Evolutionary conservation across 2,113 vertebrate genomes (phyloP), one percentile per base, ranked within the genome.

Genomic region (Pomatostomus ruficeps): DNA sequence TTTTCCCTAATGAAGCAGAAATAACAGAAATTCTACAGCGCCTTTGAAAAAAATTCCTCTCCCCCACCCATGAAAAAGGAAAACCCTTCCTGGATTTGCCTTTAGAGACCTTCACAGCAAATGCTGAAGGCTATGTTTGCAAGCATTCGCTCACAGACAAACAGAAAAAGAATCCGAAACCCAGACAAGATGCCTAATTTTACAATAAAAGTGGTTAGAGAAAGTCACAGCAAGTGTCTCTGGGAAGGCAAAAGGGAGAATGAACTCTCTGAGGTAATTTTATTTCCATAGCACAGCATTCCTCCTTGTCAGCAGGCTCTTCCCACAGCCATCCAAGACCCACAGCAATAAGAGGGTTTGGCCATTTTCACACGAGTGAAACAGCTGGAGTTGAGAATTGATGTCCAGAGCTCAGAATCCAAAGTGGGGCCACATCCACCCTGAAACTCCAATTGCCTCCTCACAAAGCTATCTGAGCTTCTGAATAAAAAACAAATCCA

Each of bases 1-100:
- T 91, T 93, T 67, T 40, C 62, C 68, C 42, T 78, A 74, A 85
- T 75, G 35, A 91, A 93, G 74, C 49, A 89, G 93, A 93, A 95
- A 89, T 45, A 75, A 73, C 40, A 85, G 46, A 93, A 93, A 94
- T 87, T 63, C 63, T 43, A 70, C 35, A 85, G 5, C 20, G n/a
- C 19, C 43, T 86, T 79, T 73, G 40, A 38, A 91, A 85, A 74
- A 70, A 74, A 26, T 24, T 24, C 12, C 21, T 67, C 40, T 22
- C 10, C 17, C 13, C 6, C 14, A 67, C 14, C 12, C 46, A 12
- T 12, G 19, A 79, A 79, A 89, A 82, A 57, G 51, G 45, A 59
- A 91, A 63, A 77, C 0, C 4, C 3, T 28, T 40, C 4, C 33
- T 65, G 45, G 26, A 72, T 59, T 68, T 93, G 59, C 71, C 38